Conservation (phyloP, 1,140 invertebrate species). For the Radopholus similis region DNA sequence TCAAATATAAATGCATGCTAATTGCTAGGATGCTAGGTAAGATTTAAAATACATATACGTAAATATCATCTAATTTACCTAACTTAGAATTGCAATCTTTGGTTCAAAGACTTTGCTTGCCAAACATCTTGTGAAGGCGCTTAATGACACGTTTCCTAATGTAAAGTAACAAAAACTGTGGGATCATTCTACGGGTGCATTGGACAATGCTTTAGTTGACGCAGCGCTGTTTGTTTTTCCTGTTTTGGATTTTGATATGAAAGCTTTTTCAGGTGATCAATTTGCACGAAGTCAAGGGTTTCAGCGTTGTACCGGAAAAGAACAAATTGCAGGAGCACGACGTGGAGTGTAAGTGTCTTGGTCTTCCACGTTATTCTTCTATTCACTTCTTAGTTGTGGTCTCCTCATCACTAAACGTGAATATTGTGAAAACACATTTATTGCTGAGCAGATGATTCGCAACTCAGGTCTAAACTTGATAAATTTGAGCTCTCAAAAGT, state of each 20-base stretch:
- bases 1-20: no score
- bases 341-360: slow-evolving; percentile 31
- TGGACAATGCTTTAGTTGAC: slow-evolving; percentile 16
- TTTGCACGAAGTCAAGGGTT: slow-evolving; percentile 35
- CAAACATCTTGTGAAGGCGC: slow-evolving; percentile 24
- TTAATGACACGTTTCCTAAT: background rate
- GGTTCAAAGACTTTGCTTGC: slow-evolving; percentile 38
- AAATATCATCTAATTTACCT: no score
- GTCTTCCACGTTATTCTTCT: slow-evolving; percentile 1
- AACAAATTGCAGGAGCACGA: slow-evolving; percentile 32
- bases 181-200: background rate
- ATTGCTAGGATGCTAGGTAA: no score
- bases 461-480: no score
- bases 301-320: slow-evolving; percentile 26
- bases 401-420: slow-evolving; percentile 18
- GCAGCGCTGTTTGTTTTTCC: slow-evolving; percentile 14
- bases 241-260: background rate
- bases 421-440: slow-evolving; percentile 39
- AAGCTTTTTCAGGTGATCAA: slow-evolving; percentile 34
- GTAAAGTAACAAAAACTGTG: slow-evolving; percentile 1
- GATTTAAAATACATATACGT: no score
- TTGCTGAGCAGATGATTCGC: slow-evolving; percentile 34
- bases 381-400: slow-evolving; percentile 30
- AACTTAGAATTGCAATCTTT: slow-evolving; percentile 26
- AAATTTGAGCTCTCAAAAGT: background rate